Base-by-base conservation (phyloP, 2,797 vertebrate species). In the Coregonus suidteri region DNA sequence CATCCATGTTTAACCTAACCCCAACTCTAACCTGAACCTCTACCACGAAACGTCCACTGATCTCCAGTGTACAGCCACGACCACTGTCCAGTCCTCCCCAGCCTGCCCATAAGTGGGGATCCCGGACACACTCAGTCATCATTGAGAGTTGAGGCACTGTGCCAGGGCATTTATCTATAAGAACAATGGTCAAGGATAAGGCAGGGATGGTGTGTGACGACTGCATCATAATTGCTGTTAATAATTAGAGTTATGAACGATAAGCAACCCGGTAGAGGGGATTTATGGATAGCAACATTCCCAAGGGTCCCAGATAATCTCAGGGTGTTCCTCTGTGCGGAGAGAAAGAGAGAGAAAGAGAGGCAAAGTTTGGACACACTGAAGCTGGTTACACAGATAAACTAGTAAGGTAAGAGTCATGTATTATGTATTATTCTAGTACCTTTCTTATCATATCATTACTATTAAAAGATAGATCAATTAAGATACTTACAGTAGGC, bases 181-280 rank as follows among this genome's bases (percentile, higher is more conserved):
- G 93, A 92, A 92, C 97, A 98, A 96, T 94, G 96, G 95, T 98
- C 96, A 97, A 96, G 95, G 96, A 95, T 96, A 96, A 90, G 92
- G 70, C 41, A 91, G 86, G 93, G 87, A 84, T 94, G 89, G 88
- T 84, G 91, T 89, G 91, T 86, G 92, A 95, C 96, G 92, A 93
- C 92, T 92, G 78, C 70, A 89, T 89, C 83, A 82, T 89, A 83
- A 89, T 95, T 94, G 87, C 93, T 95, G 97, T 99, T 97, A 99
- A 96, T 96, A 94, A 99, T 98, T 98, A 97, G 93, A 95, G 86
- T 82, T 73, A 74, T 73, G 89, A 93, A 75, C 74, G 89, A 93
- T 92, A 92, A 92, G 86, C 68, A 20, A 65, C 52, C 30, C 30
- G 77, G 31, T 77, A 82, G 71, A 78, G 69, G 73, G 81, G 76